Evolutionary conservation across 2,113 vertebrate species (phyloP).

Genomic region (Cyanocitta stelleri): DNA sequence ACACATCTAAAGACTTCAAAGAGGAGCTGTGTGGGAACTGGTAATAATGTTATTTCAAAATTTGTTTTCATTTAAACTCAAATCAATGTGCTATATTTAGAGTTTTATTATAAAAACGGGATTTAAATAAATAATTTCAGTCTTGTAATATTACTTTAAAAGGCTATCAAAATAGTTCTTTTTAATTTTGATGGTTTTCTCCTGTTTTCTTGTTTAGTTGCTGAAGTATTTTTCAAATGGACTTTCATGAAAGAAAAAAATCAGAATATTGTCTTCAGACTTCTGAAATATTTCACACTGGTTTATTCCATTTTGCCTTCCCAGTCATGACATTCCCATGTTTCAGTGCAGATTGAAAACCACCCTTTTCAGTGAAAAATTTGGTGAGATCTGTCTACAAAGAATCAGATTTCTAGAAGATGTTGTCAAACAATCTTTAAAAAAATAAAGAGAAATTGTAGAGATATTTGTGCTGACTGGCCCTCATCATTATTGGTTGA

Average conservation of each 20-base stretch:
- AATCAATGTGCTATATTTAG: not conserved
- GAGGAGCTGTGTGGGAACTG: not conserved
- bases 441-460: not conserved
- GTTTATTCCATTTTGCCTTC: not conserved
- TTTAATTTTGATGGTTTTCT: not conserved
- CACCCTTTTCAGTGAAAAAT: not conserved
- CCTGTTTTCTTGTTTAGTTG: not conserved
- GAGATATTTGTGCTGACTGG: not conserved
- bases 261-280: not conserved
- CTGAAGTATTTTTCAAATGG: not conserved
- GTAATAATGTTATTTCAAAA: not conserved
- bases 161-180: not conserved
- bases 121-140: not conserved
- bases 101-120: not conserved
- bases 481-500: not conserved
- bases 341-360: not conserved
- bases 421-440: not conserved
- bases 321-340: not conserved
- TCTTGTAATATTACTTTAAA: not conserved
- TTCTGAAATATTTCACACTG: not conserved
- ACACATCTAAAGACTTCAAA: slow-evolving; percentile 35
- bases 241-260: not conserved
- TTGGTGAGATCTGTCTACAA: not conserved
- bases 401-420: not conserved
- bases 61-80: slow-evolving; percentile 17